Conservation (phyloP, 2,797 vertebrate genomes). For the Pitangus sulphuratus region DNA sequence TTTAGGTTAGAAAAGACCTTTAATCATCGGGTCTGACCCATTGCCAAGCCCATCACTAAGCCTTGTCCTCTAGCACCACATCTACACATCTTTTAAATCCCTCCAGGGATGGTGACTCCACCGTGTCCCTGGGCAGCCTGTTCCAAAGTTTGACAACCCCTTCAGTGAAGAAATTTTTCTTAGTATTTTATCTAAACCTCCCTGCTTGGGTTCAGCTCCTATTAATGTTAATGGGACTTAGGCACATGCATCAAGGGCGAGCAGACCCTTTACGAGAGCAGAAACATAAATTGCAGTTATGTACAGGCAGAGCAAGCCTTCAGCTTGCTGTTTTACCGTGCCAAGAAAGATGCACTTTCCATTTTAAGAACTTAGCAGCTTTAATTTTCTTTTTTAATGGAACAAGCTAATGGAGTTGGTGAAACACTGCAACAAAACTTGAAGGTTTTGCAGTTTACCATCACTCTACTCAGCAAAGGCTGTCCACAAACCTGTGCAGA, state of each 20-base stretch:
- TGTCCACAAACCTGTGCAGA: neutral
- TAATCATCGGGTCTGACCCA: neutral
- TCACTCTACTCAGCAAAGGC: neutral
- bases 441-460: neutral
- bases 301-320: conserved; percentile 2
- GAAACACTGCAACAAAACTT: neutral
- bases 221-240: conserved; percentile 47
- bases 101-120: neutral
- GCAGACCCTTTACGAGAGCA: conserved; percentile 1
- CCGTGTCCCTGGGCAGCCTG: neutral
- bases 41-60: neutral
- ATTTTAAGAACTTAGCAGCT: conserved; percentile 18
- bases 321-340: neutral
- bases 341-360: conserved; percentile 20
- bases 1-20: neutral
- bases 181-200: neutral
- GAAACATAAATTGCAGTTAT: conserved; percentile 30
- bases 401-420: neutral
- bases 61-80: neutral
- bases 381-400: neutral
- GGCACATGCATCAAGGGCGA: conserved; percentile 20
- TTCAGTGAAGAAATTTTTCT: neutral
- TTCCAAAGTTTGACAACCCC: neutral
- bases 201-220: neutral
- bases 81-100: neutral